phyloP scores from a whole-genome alignment of 2,888 invertebrate species.

The Conops quadrifasciatus region DNA sequence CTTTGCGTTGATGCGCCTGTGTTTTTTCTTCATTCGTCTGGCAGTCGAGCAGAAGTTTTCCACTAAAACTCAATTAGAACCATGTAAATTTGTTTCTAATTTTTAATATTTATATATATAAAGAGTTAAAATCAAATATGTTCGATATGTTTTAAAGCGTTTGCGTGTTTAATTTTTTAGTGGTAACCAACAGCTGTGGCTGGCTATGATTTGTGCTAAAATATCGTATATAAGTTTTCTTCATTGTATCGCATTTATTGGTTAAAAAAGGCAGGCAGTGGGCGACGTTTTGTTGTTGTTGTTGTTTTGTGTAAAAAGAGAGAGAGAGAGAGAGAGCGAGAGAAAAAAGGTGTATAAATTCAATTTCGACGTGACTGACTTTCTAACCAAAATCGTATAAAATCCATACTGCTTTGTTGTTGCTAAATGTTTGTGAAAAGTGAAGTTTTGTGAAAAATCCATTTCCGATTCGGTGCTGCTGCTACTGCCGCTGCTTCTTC shows the following conservation, averaged over 20 bases:
- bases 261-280: slow-evolving; percentile 12
- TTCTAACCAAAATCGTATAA: too few species aligned
- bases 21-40: slow-evolving; percentile 30
- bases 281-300: slow-evolving; percentile 21
- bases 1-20: slow-evolving; percentile 15
- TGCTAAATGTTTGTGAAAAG: neutral
- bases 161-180: slow-evolving; percentile 15
- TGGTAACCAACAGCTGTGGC: slow-evolving; percentile 20
- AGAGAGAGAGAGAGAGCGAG: slow-evolving; percentile 22
- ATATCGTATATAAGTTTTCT: slow-evolving; percentile 12
- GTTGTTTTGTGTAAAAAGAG: neutral
- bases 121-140: neutral
- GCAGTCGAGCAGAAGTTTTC: slow-evolving; percentile 37
- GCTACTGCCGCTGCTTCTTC: too few species aligned
- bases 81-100: slow-evolving; percentile 29
- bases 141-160: slow-evolving; percentile 17
- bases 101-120: slow-evolving; percentile 23
- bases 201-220: neutral
- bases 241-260: neutral
- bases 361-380: slow-evolving; percentile 1
- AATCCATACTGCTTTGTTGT: too few species aligned
- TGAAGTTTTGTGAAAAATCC: slow-evolving; percentile 22
- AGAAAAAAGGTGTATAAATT: slow-evolving; percentile 24
- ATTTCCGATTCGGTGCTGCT: slow-evolving; percentile 12
- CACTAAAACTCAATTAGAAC: slow-evolving; percentile 34